Conservation (phyloP, 2,113 vertebrate genomes). For the Limanda limanda region DNA sequence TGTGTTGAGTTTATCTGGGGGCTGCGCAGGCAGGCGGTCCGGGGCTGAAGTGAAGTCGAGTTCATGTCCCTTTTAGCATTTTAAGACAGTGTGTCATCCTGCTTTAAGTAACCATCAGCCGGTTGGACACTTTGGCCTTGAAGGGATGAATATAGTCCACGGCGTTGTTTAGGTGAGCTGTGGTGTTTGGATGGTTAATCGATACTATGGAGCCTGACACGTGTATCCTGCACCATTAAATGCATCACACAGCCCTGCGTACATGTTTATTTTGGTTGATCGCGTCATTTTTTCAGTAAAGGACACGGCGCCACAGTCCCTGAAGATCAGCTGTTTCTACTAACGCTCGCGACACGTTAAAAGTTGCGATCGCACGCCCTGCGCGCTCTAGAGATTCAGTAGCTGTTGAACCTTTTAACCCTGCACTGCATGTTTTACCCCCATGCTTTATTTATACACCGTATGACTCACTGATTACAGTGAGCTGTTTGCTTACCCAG, state of each 20-base stretch:
- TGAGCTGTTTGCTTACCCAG: slow-evolving; percentile 16
- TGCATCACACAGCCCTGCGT: not conserved
- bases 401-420: slow-evolving; percentile 36
- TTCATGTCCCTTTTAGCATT: not conserved
- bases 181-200: not conserved
- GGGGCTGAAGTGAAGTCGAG: slow-evolving; percentile 4
- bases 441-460: slow-evolving; percentile 52
- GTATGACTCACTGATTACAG: slow-evolving; percentile 49
- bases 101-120: not conserved
- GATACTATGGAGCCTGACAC: not conserved
- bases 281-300: not conserved
- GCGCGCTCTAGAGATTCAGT: not conserved
- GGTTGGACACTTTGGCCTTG: not conserved
- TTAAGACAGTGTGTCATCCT: not conserved
- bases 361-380: slow-evolving; percentile 19
- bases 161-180: not conserved
- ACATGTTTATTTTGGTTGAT: slow-evolving; percentile 15
- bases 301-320: slow-evolving; percentile 5
- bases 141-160: not conserved
- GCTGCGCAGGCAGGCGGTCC: not conserved
- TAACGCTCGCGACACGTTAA: slow-evolving; percentile 27
- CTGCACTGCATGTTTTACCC: slow-evolving; percentile 28
- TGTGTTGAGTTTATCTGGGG: slow-evolving; percentile 2
- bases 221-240: not conserved
- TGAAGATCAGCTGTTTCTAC: slow-evolving; percentile 17